Percentiles rank a stretch among this genome's conserved stretches.
Evolutionary conservation across 2,888 invertebrate species (phyloP).

Genomic region (Noctua pronuba): DNA sequence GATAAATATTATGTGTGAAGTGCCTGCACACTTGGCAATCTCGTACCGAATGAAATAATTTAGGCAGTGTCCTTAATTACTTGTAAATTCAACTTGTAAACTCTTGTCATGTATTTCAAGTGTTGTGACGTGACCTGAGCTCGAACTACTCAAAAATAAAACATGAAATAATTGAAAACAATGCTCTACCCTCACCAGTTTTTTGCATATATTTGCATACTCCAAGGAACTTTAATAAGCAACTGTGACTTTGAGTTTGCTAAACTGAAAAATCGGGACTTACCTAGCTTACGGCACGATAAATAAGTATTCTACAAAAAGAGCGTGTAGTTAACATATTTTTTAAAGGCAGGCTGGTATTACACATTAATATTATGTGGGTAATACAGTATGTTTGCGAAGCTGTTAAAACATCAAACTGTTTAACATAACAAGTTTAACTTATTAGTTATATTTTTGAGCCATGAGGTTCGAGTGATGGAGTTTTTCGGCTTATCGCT

Average conservation of each 20-base stretch:
- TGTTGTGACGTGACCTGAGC: neutral
- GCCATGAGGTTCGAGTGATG: neutral
- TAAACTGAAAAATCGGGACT: neutral
- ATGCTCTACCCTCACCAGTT: neutral
- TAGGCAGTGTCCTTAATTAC: neutral
- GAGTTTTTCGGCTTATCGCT: neutral
- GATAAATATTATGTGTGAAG: neutral
- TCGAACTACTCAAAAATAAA: neutral
- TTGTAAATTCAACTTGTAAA: neutral
- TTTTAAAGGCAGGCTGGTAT: neutral
- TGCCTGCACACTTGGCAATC: neutral
- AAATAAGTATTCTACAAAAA: no score
- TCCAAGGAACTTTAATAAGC: neutral
- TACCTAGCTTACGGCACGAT: neutral
- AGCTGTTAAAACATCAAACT: constrained; percentile 6
- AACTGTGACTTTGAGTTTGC: neutral
- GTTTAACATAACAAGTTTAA: neutral
- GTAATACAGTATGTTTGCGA: constrained; percentile 2
- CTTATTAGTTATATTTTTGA: neutral
- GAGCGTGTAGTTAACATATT: neutral
- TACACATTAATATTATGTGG: neutral
- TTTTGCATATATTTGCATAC: no score
- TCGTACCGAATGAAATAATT: neutral
- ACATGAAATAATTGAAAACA: neutral
- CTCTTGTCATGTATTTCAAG: neutral